Base-by-base conservation (phyloP, 2,113 vertebrate genomes). In the Tamias sibiricus region DNA sequence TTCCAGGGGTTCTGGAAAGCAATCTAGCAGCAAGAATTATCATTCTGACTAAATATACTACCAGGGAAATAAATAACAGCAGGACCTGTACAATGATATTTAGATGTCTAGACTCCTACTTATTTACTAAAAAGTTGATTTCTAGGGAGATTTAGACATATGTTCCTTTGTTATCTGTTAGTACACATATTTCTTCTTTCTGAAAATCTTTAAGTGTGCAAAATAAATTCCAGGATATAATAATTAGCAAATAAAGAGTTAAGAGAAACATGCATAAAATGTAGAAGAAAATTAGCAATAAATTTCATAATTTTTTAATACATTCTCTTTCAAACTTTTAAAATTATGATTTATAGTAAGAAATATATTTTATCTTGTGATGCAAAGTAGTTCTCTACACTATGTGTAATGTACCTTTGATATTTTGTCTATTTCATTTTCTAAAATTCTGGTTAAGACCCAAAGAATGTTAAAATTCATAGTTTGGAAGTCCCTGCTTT, bases 101-200 rank as follows among this genome's bases (percentile, higher is more conserved):
- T 90, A 87, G 19, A 87, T 35, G 5, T 90, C 44, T 64, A 87
- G 84, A 80, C 14, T 94, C 62, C 54, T 74, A 42, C 22, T 69
- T 54, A 71, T 95, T 85, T 91, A 91, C 82, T 87, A 86, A 93
- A 96, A 85, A 83, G 10, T 35, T 44, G 44, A 79, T 80, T 87
- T 82, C 62, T 83, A 54, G 77, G 82, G 42, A 59, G 17, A 13
- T 79, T 75, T n/a, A 52, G 49, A 17, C 20, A 37, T n/a, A 42
- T 64, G 22, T 30, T 84, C 42, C 42, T 96, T 90, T 35, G 3
- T 71, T 72, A n/a, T 79, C 69, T 40, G 1, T 71, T 47, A 49
- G 32, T 77, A 16, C 47, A 75, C 4, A 16, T 49, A 64, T 24
- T 52, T 71, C 42, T 90, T 82, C 62, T 42, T 57, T 79, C 90